Evolutionary conservation across 37 sponge, comb jelly and placozoan species (phyloP).

Genomic region (Cliona cf. orientalis): DNA sequence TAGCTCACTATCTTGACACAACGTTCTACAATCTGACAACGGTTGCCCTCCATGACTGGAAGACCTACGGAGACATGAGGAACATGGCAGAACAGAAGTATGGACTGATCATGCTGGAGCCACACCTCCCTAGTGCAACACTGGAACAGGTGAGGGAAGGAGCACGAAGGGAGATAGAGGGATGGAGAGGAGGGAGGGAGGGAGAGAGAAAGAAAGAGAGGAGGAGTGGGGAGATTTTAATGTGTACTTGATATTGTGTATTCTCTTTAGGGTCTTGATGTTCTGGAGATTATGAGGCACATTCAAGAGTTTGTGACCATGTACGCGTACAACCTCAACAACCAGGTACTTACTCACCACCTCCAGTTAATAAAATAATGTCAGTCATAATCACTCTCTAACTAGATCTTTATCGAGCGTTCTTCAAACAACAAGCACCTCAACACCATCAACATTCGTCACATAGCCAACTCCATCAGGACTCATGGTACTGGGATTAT

Average conservation of each 20-base stretch:
- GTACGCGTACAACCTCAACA: slow-evolving; percentile 97
- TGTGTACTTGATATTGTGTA: not conserved
- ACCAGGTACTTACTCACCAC: too few species aligned
- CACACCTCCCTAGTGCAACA: slow-evolving; percentile 96
- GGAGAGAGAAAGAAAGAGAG: too few species aligned
- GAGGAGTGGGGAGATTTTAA: not conserved
- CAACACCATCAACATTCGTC: slow-evolving; percentile 97
- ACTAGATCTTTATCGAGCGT: slow-evolving; percentile 88
- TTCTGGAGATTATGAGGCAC: slow-evolving; percentile 97
- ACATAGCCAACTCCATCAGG: slow-evolving; percentile 97
- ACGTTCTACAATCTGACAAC: slow-evolving; percentile 99
- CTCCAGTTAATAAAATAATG: too few species aligned
- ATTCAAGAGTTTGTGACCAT: slow-evolving; percentile 93
- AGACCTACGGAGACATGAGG: slow-evolving; percentile 96
- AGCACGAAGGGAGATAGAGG: not conserved
- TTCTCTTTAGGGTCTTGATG: slow-evolving; percentile 86
- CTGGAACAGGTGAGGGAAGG: slow-evolving; percentile 82
- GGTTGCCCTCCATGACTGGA: slow-evolving; percentile 96
- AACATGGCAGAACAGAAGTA: slow-evolving; percentile 96
- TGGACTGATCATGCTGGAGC: slow-evolving; percentile 92
- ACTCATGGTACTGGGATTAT: slow-evolving; percentile 98
- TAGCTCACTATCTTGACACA: slow-evolving; percentile 93
- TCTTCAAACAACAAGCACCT: slow-evolving; percentile 88
- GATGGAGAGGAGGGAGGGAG: not conserved
- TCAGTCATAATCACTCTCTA: not conserved